Evolutionary conservation across 64 coral and sea anemone species (phyloP), one percentile per base, ranked within the genome.

Genomic region (Stichodactyla helianthus): DNA sequence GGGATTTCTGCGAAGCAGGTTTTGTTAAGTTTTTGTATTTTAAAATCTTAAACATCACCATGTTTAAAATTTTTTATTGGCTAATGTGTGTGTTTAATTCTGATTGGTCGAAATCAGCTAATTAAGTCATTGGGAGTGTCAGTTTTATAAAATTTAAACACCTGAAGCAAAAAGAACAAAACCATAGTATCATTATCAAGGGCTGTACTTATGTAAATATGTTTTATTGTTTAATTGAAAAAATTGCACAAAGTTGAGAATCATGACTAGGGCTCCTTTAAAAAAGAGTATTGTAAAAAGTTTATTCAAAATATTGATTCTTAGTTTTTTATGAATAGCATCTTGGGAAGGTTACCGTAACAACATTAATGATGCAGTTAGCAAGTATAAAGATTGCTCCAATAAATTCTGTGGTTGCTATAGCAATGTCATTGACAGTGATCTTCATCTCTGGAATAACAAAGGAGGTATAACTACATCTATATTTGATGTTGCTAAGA

Each of bases 331-430:
- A 44, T 54, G 17, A 20, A 31, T 76, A 92, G 90, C 71, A 70
- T 92, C 90, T 68, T 99, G 97, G 97, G 89, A 95, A 85, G 77
- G 61, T 15, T 99, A 95, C 71, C 93, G 93, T 86, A 65, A 90
- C 28, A 88, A 91, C 68, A 99, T 99, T 26, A 79, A 99, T 35
- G 54, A 89, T 77, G 93, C 89, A 55, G 80, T 85, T 31, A 82
- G 76, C 25, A 82, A 79, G 14, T 99, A 93, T 59, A 35, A 87
- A 88, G 97, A 95, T 50, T 99, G 97, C 52, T 91, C 90, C 62
- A 99, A 99, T 85, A 90, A 88, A 62, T 90, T 93, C 16, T 92
- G 93, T 95, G 93, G 90, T 56, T 99, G 93, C 58, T 99, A 99
- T 63, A 93, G 86, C 26, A 82, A 99, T 83, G 97, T 99, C 28